A percentile compares a stretch with the other conserved stretches of the same genome.
These are phyloP conservation scores for Thaleichthys pacificus DNA, from an alignment of 2,797 vertebrate species.

Conservation along the genomic window DNA sequence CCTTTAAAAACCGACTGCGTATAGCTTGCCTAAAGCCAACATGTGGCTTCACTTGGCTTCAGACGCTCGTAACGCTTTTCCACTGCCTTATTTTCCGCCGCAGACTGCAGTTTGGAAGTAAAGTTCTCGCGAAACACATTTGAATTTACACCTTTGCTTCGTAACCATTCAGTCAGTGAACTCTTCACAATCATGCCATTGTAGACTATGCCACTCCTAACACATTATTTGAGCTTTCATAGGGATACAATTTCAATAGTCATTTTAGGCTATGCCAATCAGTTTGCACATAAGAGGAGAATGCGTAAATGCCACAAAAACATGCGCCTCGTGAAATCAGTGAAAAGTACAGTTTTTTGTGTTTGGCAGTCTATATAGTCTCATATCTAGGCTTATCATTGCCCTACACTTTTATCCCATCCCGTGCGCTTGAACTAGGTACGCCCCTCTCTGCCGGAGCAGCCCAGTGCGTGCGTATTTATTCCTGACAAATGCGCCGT, in stretches of 20 bases:
- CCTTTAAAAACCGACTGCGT: neutral
- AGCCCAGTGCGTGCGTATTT: conserved; percentile 9
- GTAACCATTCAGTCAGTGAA: neutral
- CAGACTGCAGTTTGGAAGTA: neutral
- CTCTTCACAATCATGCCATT: no score
- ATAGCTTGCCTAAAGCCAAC: neutral
- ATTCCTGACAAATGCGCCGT: conserved; percentile 17
- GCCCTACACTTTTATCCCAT: neutral
- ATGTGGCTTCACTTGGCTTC: conserved; percentile 9
- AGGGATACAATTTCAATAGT: no score
- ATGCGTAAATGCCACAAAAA: no score
- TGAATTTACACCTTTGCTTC: neutral
- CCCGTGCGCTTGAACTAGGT: conserved; percentile 1
- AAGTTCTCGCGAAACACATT: neutral
- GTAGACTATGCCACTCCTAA: no score
- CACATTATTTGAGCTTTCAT: no score
- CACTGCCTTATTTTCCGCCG: neutral
- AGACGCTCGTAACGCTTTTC: neutral
- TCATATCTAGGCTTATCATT: no score
- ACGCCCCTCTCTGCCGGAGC: conserved; percentile 9
- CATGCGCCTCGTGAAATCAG: no score
- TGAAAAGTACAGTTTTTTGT: no score
- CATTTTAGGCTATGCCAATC: no score
- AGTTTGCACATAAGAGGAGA: no score
- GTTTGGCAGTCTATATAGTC: neutral